phyloP scores from a whole-genome alignment of 2,113 vertebrate species.

The Cebus imitator region DNA sequence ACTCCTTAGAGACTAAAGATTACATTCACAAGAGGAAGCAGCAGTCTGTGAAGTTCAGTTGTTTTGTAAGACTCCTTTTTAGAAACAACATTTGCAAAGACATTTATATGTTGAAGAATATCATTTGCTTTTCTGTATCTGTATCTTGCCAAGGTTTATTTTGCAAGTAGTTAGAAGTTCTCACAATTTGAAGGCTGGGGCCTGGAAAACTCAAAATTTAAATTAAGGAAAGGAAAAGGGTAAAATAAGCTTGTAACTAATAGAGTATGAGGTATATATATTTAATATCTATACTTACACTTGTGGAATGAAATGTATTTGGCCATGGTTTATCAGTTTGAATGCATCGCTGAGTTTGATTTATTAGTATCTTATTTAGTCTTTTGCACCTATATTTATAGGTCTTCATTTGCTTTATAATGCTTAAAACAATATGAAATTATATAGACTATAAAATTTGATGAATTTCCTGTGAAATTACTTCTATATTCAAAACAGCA shows the following conservation, averaged over 20 bases:
- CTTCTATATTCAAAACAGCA: not conserved
- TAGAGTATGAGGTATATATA: not conserved
- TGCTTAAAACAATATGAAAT: not conserved
- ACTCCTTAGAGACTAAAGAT: not conserved
- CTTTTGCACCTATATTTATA: not conserved
- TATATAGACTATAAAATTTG: not conserved
- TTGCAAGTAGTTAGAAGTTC: not conserved
- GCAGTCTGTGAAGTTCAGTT: not conserved
- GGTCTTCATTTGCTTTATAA: not conserved
- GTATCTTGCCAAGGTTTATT: not conserved
- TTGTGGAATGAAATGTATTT: slow-evolving; percentile 23
- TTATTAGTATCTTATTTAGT: not conserved
- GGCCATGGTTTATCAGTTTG: not conserved
- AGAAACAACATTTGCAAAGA: not conserved
- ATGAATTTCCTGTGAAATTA: not conserved
- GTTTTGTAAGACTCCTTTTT: not conserved
- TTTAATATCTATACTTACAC: not conserved
- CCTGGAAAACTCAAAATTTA: not conserved
- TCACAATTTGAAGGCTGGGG: not conserved
- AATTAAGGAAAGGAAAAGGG: not conserved
- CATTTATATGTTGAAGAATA: slow-evolving; percentile 1
- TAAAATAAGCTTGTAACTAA: not conserved
- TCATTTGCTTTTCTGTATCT: not conserved
- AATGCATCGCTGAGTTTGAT: not conserved
- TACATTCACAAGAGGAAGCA: not conserved